Percentiles rank a stretch among this genome's conserved stretches.
These are phyloP conservation scores for Australoheros scitulus DNA, from an alignment of 2,113 vertebrate species.

Conservation along the genomic window DNA sequence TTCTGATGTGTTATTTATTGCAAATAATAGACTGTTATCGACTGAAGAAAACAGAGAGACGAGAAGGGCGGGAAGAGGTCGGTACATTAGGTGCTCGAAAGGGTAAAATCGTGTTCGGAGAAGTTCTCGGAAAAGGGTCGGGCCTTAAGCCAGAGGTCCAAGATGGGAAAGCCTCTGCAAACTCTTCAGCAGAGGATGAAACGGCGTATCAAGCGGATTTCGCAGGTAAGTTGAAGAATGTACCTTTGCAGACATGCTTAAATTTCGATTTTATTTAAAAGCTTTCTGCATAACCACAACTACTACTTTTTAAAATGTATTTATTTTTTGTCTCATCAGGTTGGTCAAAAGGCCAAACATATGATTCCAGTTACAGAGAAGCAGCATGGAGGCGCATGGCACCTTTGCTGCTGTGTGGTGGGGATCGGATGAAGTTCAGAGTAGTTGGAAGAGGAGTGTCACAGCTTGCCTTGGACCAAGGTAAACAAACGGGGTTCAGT, in stretches of 20 bases:
- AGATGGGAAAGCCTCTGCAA: neutral
- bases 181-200: slow-evolving; percentile 28
- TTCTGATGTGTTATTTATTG: slow-evolving; percentile 21
- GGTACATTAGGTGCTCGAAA: neutral
- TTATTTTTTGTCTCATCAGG: neutral
- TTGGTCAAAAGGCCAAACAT: neutral
- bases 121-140: neutral
- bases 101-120: slow-evolving; percentile 60
- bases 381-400: slow-evolving; percentile 30
- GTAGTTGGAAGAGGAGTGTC: slow-evolving; percentile 26
- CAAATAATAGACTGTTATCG: slow-evolving; percentile 22
- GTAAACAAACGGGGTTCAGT: neutral
- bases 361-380: neutral
- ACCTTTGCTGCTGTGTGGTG: slow-evolving; percentile 41
- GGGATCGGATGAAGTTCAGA: slow-evolving; percentile 56
- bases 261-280: neutral
- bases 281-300: neutral
- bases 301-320: neutral
- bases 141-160: neutral
- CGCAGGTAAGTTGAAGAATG: slow-evolving; percentile 22
- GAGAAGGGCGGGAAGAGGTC: neutral
- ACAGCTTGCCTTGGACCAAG: slow-evolving; percentile 45
- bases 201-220: slow-evolving; percentile 55
- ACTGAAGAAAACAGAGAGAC: slow-evolving; percentile 27
- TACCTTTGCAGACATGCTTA: neutral